Evolutionary conservation across 1,140 invertebrate species (phyloP).

Genomic region (Drosophila kurseongensis): DNA sequence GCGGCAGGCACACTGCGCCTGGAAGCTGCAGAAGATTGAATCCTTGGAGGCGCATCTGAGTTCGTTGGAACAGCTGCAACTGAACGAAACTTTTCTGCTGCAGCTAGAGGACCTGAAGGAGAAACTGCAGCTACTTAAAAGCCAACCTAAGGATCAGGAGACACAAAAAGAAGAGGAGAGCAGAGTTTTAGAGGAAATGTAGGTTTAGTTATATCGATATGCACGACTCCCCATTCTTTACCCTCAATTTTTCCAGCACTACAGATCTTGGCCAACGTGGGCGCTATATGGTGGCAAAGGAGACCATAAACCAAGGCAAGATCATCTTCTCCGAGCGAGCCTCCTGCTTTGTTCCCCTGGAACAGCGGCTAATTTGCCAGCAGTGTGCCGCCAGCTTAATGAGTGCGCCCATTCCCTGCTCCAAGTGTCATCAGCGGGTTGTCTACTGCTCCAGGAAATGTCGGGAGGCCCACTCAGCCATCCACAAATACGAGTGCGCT

Average conservation of each 20-base stretch:
- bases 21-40: conserved; percentile 40
- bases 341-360: conserved; percentile 60
- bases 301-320: conserved; percentile 19
- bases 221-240: not conserved
- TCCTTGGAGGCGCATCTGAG: conserved; percentile 35
- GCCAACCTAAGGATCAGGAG: not conserved
- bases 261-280: conserved; percentile 8
- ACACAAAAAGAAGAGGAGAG: not conserved
- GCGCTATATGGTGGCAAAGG: conserved; percentile 59
- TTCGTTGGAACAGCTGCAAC: conserved; percentile 15
- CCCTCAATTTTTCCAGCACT: conserved; percentile 11
- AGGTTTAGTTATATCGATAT: not conserved
- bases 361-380: conserved; percentile 59
- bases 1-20: conserved; percentile 69
- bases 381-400: conserved; percentile 62
- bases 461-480: conserved; percentile 21
- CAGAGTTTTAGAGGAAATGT: conserved; percentile 48
- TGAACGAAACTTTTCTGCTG: conserved; percentile 44
- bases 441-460: conserved; percentile 72
- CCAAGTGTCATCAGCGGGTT: conserved; percentile 56
- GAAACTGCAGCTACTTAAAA: conserved; percentile 8
- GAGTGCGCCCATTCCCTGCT: conserved; percentile 68
- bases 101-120: conserved; percentile 49
- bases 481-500: conserved; percentile 63
- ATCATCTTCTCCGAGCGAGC: conserved; percentile 62